Evolutionary conservation across 2,113 vertebrate species (phyloP), one percentile per base, ranked within the genome.

Genomic region (Cephalopholis sonnerati): DNA sequence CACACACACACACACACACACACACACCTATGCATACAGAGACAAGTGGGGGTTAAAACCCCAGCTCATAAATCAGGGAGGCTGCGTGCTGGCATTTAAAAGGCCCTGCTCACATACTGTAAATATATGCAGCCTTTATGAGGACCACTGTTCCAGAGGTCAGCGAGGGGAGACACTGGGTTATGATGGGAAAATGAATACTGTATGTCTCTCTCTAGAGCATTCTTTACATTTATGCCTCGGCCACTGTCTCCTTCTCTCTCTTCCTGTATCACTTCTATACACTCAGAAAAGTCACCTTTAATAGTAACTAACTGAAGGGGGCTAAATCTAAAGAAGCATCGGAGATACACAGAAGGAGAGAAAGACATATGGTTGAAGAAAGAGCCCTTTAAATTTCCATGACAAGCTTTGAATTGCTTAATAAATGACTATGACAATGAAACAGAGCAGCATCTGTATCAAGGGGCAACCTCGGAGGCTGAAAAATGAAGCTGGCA

Each of bases 81-180:
- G 39, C 27, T 51, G 62, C 64, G 77, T 61, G 61, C 15, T 32
- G 67, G 36, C 70, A 27, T 84, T 82, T 81, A 80, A 84, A 87
- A 78, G 44, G 63, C 32, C 57, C 72, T 50, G 39, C 54, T 84
- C 77, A 71, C 67, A 82, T 22, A 44, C 44, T 68, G 62, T 79
- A 77, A 83, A 84, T 90, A 81, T 76, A 89, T 85, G 79, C 83
- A 83, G 69, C 13, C 29, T 79, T 73, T 82, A 82, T 82, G 66
- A 79, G 74, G 74, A 51, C 29, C 17, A 63, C 20, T 57, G 79
- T 75, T 82, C 59, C 67, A 84, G 69, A 71, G 85, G 81, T 86
- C 85, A 90, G 65, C 3, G 44, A 55, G 64, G 73, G 69, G 64
- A 85, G 68, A 77, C 59, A 48, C 27, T 67, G 57, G 62, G 70